phyloP scores from a whole-genome alignment of 92 coral and sea anemone species.

The Plumapathes pennacea region DNA sequence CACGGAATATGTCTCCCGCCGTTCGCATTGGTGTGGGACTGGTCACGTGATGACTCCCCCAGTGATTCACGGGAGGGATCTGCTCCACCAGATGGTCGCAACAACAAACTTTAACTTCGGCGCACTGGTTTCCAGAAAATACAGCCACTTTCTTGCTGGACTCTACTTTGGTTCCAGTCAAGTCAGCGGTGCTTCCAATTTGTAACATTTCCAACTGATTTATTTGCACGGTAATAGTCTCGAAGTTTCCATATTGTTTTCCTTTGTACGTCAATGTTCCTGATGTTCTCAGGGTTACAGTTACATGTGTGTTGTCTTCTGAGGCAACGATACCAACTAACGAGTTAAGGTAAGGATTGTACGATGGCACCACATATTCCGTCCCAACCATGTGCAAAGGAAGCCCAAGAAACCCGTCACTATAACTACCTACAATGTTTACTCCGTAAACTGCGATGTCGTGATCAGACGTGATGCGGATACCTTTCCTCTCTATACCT shows the following conservation, averaged over 20 bases:
- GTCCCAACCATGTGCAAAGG: slow-evolving; percentile 47
- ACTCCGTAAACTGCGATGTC: slow-evolving; percentile 45
- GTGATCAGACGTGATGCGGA: slow-evolving; percentile 27
- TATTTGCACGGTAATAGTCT: slow-evolving; percentile 7
- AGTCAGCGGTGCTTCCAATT: slow-evolving; percentile 12
- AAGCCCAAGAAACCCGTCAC: slow-evolving; percentile 45
- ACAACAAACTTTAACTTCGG: slow-evolving; percentile 21
- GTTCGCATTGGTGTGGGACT: slow-evolving; percentile 26
- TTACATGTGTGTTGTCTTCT: slow-evolving; percentile 6
- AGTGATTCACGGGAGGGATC: slow-evolving; percentile 36
- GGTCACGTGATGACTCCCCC: slow-evolving; percentile 39
- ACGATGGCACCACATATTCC: slow-evolving; percentile 34
- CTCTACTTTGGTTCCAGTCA: slow-evolving; percentile 34
- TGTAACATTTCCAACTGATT: slow-evolving; percentile 23
- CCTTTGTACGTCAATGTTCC: slow-evolving; percentile 9
- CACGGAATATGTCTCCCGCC: slow-evolving; percentile 36
- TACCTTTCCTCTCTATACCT: slow-evolving; percentile 16
- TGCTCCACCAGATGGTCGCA: slow-evolving; percentile 59
- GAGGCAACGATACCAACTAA: slow-evolving; percentile 31
- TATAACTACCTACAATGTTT: slow-evolving; percentile 27
- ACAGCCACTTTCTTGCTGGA: slow-evolving; percentile 44
- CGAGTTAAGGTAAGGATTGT: slow-evolving; percentile 9
- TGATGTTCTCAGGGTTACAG: slow-evolving; percentile 1
- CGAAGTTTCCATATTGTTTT: not conserved
- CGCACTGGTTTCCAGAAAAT: slow-evolving; percentile 54